phyloP scores from a whole-genome alignment of 2,888 invertebrate genomes.

The Platycnemis pennipes region DNA sequence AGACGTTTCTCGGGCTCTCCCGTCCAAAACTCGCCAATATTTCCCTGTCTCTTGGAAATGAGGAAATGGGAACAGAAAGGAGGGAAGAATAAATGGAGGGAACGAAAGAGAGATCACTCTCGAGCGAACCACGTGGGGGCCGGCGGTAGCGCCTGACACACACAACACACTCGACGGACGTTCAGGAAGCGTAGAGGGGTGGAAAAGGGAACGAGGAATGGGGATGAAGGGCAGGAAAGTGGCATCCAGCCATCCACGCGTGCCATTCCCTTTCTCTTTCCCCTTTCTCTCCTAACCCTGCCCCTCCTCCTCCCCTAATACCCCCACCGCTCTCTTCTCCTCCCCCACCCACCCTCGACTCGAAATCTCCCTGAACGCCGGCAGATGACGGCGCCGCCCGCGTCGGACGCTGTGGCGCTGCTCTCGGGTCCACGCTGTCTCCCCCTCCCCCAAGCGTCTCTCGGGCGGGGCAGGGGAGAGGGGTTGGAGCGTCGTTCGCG shows the following conservation, averaged over 20 bases:
- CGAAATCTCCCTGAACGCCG: neutral
- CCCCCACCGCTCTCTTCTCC: neutral
- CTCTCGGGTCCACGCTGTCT: neutral
- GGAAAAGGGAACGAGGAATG: neutral
- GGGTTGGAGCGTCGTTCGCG: neutral
- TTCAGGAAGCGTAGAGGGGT: neutral
- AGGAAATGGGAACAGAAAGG: too few relatives aligned
- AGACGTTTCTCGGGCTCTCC: neutral
- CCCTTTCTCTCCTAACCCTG: neutral
- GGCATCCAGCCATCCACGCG: neutral
- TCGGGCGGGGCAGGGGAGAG: neutral
- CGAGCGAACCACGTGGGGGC: neutral
- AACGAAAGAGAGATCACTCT: neutral
- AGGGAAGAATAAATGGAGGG: neutral
- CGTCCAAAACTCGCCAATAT: neutral
- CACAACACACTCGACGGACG: neutral
- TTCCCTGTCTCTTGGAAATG: neutral
- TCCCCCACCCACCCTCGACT: neutral
- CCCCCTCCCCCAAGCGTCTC: neutral
- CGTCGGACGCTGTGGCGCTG: conserved; percentile 49
- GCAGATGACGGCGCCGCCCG: conserved; percentile 34
- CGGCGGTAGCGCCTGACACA: neutral
- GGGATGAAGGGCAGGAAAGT: neutral
- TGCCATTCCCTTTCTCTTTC: neutral
- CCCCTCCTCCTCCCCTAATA: neutral